These are phyloP conservation scores for Globicephala melas DNA, from an alignment of 2,113 vertebrate genomes.

Conservation along the genomic window DNA sequence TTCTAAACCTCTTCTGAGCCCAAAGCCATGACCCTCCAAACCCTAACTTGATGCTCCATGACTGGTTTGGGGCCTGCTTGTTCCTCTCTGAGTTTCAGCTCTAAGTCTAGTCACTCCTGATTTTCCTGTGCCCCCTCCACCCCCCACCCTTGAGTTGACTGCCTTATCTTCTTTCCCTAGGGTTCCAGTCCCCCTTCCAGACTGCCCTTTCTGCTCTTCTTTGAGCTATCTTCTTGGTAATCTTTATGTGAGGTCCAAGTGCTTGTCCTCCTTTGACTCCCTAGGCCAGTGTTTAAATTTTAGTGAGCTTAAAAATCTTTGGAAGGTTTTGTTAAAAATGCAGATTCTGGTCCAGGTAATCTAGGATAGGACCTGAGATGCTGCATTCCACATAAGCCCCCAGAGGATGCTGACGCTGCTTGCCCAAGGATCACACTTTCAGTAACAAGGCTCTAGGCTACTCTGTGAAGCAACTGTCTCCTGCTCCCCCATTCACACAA, in stretches of 20 bases:
- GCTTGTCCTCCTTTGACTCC: not conserved
- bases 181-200: not conserved
- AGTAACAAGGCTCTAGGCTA: not conserved
- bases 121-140: not conserved
- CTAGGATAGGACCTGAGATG: not conserved
- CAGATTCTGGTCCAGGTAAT: not conserved
- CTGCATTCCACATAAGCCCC: not conserved
- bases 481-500: not conserved
- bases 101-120: not conserved
- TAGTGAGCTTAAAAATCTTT: not conserved
- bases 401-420: not conserved
- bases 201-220: not conserved
- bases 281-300: not conserved
- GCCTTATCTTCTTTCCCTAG: not conserved
- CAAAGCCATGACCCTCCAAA: not conserved
- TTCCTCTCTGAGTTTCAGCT: not conserved
- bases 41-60: not conserved
- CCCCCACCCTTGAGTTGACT: not conserved
- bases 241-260: not conserved
- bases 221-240: not conserved
- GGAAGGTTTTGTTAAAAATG: not conserved
- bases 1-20: not conserved
- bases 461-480: not conserved
- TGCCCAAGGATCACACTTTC: not conserved
- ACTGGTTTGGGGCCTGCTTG: not conserved